Evolutionary conservation across 2,888 invertebrate genomes (phyloP).

Genomic region (Acleris sparsana): DNA sequence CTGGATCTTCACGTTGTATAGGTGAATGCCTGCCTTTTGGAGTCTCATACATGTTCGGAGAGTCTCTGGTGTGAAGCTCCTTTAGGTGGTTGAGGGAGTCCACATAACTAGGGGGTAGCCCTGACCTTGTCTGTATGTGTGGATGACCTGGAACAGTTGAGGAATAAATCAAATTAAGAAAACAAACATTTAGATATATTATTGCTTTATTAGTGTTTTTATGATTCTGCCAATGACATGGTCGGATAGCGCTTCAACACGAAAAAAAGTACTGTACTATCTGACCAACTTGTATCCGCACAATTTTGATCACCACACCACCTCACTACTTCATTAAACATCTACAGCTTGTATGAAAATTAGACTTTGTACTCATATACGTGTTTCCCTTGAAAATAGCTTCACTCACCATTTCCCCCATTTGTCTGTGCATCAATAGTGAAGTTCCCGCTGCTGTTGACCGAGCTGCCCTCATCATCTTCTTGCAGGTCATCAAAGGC

Average conservation of each 20-base stretch:
- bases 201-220: too few relatives aligned
- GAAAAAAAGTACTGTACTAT: too few relatives aligned
- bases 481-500: conserved; percentile 88
- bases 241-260: too few relatives aligned
- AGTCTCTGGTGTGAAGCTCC: conserved; percentile 62
- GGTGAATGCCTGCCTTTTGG: conserved; percentile 62
- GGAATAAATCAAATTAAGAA: too few relatives aligned
- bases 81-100: conserved; percentile 73
- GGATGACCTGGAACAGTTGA: conserved; percentile 49
- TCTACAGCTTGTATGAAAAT: too few relatives aligned
- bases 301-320: too few relatives aligned
- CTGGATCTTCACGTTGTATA: conserved; percentile 59
- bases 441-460: conserved; percentile 81
- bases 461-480: conserved; percentile 86
- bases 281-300: too few relatives aligned
- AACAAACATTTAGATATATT: too few relatives aligned
- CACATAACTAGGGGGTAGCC: conserved; percentile 71
- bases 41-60: conserved; percentile 68
- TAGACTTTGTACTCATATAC: too few relatives aligned
- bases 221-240: too few relatives aligned
- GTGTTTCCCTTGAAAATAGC: background rate
- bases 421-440: conserved; percentile 68
- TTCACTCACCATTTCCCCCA: conserved; percentile 48
- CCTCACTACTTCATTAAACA: too few relatives aligned
- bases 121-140: conserved; percentile 52